Conservation (phyloP, 2,888 invertebrate genomes). For the Acronicta alni region DNA sequence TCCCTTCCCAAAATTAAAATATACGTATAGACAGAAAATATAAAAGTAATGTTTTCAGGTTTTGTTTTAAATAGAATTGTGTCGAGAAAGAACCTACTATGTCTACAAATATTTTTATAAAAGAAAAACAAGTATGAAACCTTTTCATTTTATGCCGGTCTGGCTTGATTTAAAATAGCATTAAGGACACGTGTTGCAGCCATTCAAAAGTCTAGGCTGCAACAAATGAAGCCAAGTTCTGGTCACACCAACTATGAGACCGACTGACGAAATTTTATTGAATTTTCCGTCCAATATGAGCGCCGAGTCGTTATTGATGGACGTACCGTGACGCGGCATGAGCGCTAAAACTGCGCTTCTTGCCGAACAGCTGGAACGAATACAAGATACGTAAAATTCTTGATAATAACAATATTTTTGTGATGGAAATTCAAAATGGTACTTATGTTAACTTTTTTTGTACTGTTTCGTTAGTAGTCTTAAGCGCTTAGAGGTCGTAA, state of each 20-base stretch:
- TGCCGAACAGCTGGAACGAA: conserved; percentile 7
- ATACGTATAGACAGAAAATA: background rate
- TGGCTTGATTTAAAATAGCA: conserved; percentile 36
- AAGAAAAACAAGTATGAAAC: background rate
- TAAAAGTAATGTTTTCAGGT: no score
- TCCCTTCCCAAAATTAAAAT: background rate
- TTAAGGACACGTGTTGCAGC: conserved; percentile 37
- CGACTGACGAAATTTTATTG: conserved; percentile 84
- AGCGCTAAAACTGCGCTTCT: conserved; percentile 65
- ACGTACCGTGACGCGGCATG: conserved; percentile 73
- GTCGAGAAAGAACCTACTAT: no score
- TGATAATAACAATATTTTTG: conserved; percentile 20
- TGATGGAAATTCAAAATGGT: no score
- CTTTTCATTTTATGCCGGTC: background rate
- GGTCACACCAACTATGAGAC: conserved; percentile 74
- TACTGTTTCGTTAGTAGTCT: no score
- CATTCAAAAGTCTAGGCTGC: conserved; percentile 45
- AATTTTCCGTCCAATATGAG: conserved; percentile 84
- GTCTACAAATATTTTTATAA: no score
- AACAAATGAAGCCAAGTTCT: conserved; percentile 52
- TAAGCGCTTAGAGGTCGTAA: no score
- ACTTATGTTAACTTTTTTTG: no score
- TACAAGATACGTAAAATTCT: conserved; percentile 24
- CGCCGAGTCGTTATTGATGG: conserved; percentile 81
- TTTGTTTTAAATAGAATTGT: background rate